Base-by-base conservation (phyloP, 2,797 vertebrate species). In the Parauchenoglanis ngamensis region DNA sequence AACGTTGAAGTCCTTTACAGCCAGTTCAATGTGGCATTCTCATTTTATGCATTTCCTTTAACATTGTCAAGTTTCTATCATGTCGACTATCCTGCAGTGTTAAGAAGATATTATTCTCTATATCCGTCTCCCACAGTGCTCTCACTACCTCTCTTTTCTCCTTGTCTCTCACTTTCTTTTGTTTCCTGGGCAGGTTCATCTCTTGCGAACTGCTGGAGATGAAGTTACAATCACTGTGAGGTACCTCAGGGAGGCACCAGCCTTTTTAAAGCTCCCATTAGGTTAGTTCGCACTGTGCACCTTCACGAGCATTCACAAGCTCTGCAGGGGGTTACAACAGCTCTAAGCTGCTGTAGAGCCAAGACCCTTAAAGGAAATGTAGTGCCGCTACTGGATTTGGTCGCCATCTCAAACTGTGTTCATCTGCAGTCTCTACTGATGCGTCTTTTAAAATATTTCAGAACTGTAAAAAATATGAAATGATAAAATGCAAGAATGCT, bases 191-290 rank as follows among this genome's bases (percentile, higher is more conserved):
- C 96, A 99, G 98, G 98, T 99, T 92, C 97, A 97, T 92, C 96
- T 99, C 90, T 92, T 99, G 94, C 95, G 97, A 90, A 98, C 97
- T 13, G 97, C 98, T 73, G 98, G 98, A 75, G 96, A 98, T 91
- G 97, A 98, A 93, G 97, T 99, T 94, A 97, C 97, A 92, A 93
- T 99, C 94, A 97, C 97, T 17, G 98, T 99, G 91, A 96, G 97
- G 92, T 98, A 98, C 94, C 96, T 98, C 94, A 96, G 97, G 94
- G 97, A 98, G 92, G 97, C 97, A 52, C 98, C 98, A 86, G 97
- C 97, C 56, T 99, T 99, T 94, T 95, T 99, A 87, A 98, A 98
- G 93, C 97, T 99, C 92, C 97, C 98, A 83, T 94, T 98, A 92
- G 97, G 98, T 98, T 94, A 96, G 96, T 90, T 78, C 78, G 49